These are phyloP conservation scores for Pangasianodon hypophthalmus DNA, from an alignment of 2,113 vertebrate species.

Conservation along the genomic window DNA sequence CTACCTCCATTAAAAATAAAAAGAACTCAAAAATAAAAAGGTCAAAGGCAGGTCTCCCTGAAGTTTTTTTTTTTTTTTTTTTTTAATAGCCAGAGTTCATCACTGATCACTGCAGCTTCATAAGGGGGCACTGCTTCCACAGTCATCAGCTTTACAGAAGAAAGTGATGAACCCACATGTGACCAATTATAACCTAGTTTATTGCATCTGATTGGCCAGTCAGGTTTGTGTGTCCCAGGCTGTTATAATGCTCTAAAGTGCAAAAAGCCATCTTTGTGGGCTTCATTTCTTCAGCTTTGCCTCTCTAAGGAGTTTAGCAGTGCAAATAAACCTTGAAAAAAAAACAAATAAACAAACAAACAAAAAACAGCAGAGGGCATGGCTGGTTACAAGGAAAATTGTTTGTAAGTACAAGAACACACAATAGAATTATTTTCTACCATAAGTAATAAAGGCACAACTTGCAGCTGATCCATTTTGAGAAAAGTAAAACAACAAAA, in stretches of 20 bases:
- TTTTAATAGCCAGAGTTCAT: constrained; percentile 32
- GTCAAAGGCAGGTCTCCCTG: constrained; percentile 25
- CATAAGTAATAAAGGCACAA: not conserved
- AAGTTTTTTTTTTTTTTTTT: not conserved
- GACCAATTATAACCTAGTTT: constrained; percentile 86
- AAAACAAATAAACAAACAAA: not conserved
- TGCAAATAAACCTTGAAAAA: constrained; percentile 63
- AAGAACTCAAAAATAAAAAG: constrained; percentile 34
- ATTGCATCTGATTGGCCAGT: constrained; percentile 80
- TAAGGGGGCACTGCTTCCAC: constrained; percentile 73
- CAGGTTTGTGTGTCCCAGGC: constrained; percentile 76
- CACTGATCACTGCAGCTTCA: constrained; percentile 65
- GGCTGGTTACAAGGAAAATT: not conserved
- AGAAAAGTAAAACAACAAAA: not conserved
- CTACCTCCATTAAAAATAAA: constrained; percentile 45
- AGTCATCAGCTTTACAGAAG: constrained; percentile 79
- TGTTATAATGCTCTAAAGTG: constrained; percentile 83
- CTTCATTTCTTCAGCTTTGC: constrained; percentile 49
- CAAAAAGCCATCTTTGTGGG: constrained; percentile 80
- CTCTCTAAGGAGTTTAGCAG: constrained; percentile 64
- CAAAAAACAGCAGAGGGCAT: not conserved
- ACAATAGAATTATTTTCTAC: not conserved
- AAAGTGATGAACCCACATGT: constrained; percentile 83
- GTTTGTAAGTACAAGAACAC: not conserved
- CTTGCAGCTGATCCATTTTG: not conserved